Evolutionary conservation across 2,797 vertebrate genomes (phyloP).

Genomic region (Clarias fuscus): DNA sequence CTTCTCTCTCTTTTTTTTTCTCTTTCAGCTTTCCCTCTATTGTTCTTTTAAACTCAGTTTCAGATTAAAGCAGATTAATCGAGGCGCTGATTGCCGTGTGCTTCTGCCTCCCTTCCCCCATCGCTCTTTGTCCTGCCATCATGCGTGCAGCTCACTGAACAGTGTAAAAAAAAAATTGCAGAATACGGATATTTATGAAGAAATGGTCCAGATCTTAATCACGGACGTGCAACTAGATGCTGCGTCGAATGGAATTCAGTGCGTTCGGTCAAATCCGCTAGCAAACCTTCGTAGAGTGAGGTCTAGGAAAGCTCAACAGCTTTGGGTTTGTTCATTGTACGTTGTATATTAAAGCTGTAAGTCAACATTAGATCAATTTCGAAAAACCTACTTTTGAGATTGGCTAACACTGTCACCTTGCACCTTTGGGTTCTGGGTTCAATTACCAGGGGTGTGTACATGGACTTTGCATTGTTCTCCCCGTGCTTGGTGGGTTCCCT

Average conservation of each 20-base stretch:
- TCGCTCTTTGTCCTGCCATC: slow-evolving; percentile 48
- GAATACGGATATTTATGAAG: slow-evolving; percentile 43
- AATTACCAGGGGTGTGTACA: too few species aligned
- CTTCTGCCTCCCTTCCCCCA: slow-evolving; percentile 52
- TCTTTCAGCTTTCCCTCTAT: slow-evolving; percentile 38
- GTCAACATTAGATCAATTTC: neutral
- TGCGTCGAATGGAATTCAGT: neutral
- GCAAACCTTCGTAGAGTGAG: neutral
- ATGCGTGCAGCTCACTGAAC: slow-evolving; percentile 39
- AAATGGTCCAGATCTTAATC: slow-evolving; percentile 52
- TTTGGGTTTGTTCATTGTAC: neutral
- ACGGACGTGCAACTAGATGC: slow-evolving; percentile 44
- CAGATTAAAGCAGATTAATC: slow-evolving; percentile 72
- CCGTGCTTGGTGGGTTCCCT: too few species aligned
- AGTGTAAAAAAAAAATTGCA: slow-evolving; percentile 37
- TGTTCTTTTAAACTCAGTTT: slow-evolving; percentile 57
- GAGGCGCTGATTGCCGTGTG: slow-evolving; percentile 50
- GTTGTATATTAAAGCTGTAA: neutral
- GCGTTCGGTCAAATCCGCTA: neutral
- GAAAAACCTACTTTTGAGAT: slow-evolving; percentile 27
- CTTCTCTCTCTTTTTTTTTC: slow-evolving; percentile 14
- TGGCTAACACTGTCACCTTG: too few species aligned
- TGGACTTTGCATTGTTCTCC: too few species aligned
- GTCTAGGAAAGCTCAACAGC: neutral
- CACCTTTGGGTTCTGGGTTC: too few species aligned